phyloP scores from a whole-genome alignment of 2,888 invertebrate genomes.

The Clanis bilineata region DNA sequence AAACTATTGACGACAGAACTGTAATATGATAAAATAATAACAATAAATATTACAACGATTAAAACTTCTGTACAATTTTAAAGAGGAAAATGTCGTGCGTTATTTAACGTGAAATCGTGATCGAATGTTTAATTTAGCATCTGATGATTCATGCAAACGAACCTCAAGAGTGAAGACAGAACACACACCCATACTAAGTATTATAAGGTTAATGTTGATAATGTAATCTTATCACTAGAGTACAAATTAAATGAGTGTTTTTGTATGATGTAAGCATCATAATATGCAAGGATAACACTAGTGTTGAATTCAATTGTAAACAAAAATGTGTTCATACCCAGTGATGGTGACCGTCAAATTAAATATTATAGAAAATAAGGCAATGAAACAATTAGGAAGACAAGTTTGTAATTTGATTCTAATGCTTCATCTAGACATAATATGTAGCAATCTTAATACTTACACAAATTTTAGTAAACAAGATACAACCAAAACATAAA shows the following conservation, averaged over 20 bases:
- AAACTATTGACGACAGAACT: too few relatives aligned
- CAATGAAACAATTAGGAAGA: too few relatives aligned
- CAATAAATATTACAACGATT: background rate
- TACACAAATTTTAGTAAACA: too few relatives aligned
- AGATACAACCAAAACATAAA: too few relatives aligned
- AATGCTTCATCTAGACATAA: too few relatives aligned
- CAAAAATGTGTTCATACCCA: too few relatives aligned
- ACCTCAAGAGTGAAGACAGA: background rate
- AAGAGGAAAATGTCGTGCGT: constrained; percentile 10
- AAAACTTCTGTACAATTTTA: background rate
- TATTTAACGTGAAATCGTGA: constrained; percentile 25
- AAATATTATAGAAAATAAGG: too few relatives aligned
- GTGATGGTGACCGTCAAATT: too few relatives aligned
- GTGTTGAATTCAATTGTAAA: too few relatives aligned
- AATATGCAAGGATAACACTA: background rate
- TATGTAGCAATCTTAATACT: too few relatives aligned
- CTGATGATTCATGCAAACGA: constrained; percentile 19
- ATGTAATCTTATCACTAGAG: background rate
- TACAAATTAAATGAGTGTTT: background rate
- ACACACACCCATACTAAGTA: background rate
- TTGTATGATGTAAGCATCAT: background rate
- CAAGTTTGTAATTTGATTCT: too few relatives aligned
- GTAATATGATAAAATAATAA: background rate
- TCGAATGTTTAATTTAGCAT: constrained; percentile 23
- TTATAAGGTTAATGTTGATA: background rate